phyloP scores from a whole-genome alignment of 1,140 invertebrate species.

The Drosophila serrata region DNA sequence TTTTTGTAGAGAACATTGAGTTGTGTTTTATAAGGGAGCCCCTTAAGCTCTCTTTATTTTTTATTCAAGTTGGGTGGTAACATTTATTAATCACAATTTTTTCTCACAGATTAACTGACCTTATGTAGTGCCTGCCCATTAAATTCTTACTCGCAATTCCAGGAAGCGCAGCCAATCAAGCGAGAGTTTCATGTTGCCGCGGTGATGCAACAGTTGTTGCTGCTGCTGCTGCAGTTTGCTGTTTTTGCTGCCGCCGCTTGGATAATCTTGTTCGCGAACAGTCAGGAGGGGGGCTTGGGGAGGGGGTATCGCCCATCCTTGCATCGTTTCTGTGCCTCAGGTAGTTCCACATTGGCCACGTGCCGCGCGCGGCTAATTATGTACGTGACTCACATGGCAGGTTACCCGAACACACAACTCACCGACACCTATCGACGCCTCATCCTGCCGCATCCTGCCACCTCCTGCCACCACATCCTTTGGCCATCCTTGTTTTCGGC shows the following conservation, averaged over 20 bases:
- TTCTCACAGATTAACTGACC: background rate
- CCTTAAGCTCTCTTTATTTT: background rate
- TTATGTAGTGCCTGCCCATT: background rate
- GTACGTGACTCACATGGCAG: slow-evolving; percentile 60
- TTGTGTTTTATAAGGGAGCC: background rate
- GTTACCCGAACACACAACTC: background rate
- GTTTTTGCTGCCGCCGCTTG: slow-evolving; percentile 15
- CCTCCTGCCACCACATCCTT: background rate
- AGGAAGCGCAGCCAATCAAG: slow-evolving; percentile 20
- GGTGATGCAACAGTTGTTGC: slow-evolving; percentile 40
- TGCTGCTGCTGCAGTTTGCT: slow-evolving; percentile 3
- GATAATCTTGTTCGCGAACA: slow-evolving; percentile 33
- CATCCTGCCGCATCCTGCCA: background rate
- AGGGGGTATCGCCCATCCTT: background rate
- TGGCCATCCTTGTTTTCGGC: slow-evolving; percentile 13
- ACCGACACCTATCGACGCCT: slow-evolving; percentile 3
- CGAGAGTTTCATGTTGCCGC: slow-evolving; percentile 21
- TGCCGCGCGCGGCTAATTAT: slow-evolving; percentile 56
- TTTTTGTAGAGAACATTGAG: background rate
- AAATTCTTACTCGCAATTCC: slow-evolving; percentile 1
- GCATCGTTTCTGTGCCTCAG: slow-evolving; percentile 29
- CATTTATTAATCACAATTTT: background rate
- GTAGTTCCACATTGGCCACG: slow-evolving; percentile 46
- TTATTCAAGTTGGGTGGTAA: background rate
- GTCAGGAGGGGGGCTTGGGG: background rate